phyloP scores from a whole-genome alignment of 2,113 vertebrate species.

The Microtus ochrogaster region DNA sequence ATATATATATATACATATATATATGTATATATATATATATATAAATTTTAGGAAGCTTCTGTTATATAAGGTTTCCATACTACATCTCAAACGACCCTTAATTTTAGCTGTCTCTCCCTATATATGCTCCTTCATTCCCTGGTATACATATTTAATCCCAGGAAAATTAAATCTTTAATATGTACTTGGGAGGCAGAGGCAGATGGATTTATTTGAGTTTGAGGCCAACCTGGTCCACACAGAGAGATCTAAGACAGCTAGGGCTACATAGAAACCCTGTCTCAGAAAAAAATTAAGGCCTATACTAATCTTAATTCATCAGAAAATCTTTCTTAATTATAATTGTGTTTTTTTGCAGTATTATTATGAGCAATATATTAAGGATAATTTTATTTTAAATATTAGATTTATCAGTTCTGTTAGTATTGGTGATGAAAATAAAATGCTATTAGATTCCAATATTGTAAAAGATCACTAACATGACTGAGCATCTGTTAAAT shows the following conservation, averaged over 20 bases:
- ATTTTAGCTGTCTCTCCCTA: neutral
- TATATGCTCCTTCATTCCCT: neutral
- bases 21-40: neutral
- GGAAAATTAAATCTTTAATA: neutral
- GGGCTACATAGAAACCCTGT: neutral
- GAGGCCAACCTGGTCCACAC: neutral
- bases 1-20: neutral
- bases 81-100: neutral
- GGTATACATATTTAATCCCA: neutral
- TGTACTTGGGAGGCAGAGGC: neutral
- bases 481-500: slow-evolving; percentile 36
- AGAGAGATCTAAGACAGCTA: neutral
- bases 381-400: slow-evolving; percentile 64
- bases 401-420: neutral
- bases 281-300: slow-evolving; percentile 21
- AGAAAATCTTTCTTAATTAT: slow-evolving; percentile 28
- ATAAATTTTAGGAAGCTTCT: neutral
- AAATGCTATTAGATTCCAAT: slow-evolving; percentile 30
- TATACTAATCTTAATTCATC: slow-evolving; percentile 30
- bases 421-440: slow-evolving; percentile 53
- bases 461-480: slow-evolving; percentile 49
- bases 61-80: neutral
- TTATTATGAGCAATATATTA: slow-evolving; percentile 27
- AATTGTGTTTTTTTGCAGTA: slow-evolving; percentile 42
- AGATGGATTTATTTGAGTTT: neutral